Conservation (phyloP, 2,888 invertebrate species). For the Falcaria lacertinaria region DNA sequence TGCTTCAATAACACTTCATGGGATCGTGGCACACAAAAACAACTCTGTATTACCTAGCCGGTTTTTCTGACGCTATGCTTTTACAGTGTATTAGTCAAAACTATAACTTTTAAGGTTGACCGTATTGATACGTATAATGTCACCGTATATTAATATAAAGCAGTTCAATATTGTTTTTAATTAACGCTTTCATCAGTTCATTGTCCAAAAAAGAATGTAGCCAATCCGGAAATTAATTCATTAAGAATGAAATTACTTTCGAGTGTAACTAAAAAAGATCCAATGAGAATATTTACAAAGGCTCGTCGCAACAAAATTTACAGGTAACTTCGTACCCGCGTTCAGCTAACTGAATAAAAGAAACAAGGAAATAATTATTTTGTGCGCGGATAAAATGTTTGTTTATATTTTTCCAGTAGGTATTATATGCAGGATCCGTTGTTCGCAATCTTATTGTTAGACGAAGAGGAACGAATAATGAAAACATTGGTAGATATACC, state of each 20-base stretch:
- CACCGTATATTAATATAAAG: no score
- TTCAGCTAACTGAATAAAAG: conserved; percentile 24
- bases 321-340: conserved; percentile 19
- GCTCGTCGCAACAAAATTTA: conserved; percentile 19
- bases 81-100: no score
- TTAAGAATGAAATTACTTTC: neutral
- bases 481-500: conserved; percentile 12
- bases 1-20: no score
- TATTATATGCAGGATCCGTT: conserved; percentile 17
- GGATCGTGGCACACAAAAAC: no score
- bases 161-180: no score
- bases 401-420: conserved; percentile 21
- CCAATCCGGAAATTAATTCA: neutral
- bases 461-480: conserved; percentile 25
- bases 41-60: no score
- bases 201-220: no score
- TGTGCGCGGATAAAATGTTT: conserved; percentile 16
- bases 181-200: no score
- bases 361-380: conserved; percentile 30
- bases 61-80: no score
- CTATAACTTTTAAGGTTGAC: no score
- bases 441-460: conserved; percentile 16
- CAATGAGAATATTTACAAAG: conserved; percentile 3
- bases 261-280: neutral
- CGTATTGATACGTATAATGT: no score